Base-by-base conservation (phyloP, 1,140 invertebrate genomes). In the Bursaphelenchus mucronatus region DNA sequence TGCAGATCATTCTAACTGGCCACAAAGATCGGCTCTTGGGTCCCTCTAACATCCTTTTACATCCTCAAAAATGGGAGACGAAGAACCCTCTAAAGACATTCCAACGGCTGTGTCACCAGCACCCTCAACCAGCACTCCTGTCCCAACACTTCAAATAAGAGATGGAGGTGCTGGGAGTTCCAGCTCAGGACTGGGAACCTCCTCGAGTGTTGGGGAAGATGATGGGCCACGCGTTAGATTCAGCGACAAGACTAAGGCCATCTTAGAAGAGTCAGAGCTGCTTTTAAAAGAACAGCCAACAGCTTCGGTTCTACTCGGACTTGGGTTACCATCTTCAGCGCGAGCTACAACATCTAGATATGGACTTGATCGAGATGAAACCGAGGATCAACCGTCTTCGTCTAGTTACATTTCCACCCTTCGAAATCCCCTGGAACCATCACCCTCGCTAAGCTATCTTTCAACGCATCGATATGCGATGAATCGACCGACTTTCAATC, bases 401-500 rank as follows among this genome's bases (percentile, higher is more conserved):
- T 55, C 19, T 13, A n/a, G 19, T 59, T 44, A n/a, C 40, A 39
- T 50, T 59, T 44, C 17, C 13, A 50, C 41, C 41, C 57, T 39
- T 40, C 46, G 30, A 39, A 67, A 15, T 44, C 66, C 65, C 40
- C 49, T 61, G 55, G 63, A 21, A 61, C 13, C 57, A 50, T 40
- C 19, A 44, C n/a, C 19, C 13, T 21, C 41, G 1, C 13, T 55
- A 6, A 39, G 30, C 57, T 39, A 17, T 59, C 57, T 11, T 17
- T n/a, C 40, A 50, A 44, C 57, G 41, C 57, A 39, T 30, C 70
- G 76, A 21, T 73, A 73, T 46, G 30, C 66, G 7, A 15, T 64
- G 11, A 63, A 71, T 51, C 67, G 67, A 4, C 77, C 76, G 45
- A 61, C 47, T 11, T 80, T 79, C 66, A 61, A 73, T 11, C 58